phyloP scores from a whole-genome alignment of 2,797 vertebrate genomes.

The Lagocephalus sceleratus region DNA sequence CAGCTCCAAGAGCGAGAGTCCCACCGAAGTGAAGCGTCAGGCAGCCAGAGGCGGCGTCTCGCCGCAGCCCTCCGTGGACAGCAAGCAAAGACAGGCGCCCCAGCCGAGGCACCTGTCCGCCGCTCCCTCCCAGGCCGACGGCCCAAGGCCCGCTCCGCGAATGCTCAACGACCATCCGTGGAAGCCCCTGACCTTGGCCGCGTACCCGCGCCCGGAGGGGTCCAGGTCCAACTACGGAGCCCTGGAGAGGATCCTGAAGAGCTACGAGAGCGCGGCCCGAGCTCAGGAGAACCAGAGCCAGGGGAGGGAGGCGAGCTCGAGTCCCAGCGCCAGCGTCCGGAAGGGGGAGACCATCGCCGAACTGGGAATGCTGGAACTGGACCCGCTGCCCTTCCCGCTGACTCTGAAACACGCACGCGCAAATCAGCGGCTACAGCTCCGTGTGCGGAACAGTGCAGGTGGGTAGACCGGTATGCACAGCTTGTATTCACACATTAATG shows the following conservation, averaged over 20 bases:
- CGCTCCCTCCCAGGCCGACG: constrained; percentile 55
- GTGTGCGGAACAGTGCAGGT: constrained; percentile 66
- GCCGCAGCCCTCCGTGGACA: constrained; percentile 42
- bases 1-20: constrained; percentile 50
- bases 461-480: constrained; percentile 45
- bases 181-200: constrained; percentile 88
- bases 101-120: constrained; percentile 34
- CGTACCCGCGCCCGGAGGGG: constrained; percentile 88
- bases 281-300: constrained; percentile 61
- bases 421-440: constrained; percentile 53
- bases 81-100: constrained; percentile 46
- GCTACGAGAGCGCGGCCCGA: constrained; percentile 81
- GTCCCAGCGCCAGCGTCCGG: constrained; percentile 54
- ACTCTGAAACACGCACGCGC: constrained; percentile 42
- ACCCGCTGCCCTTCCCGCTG: constrained; percentile 63
- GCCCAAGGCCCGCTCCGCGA: constrained; percentile 63
- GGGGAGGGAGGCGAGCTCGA: constrained; percentile 23
- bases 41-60: constrained; percentile 33
- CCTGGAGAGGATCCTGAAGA: constrained; percentile 90
- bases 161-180: constrained; percentile 83
- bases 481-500: constrained; percentile 1
- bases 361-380: constrained; percentile 78
- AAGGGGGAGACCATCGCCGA: constrained; percentile 69
- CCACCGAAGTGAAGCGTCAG: constrained; percentile 46
- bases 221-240: constrained; percentile 94